Conservation (phyloP, 2,888 invertebrate genomes). For the Glaucopsyche alexis region DNA sequence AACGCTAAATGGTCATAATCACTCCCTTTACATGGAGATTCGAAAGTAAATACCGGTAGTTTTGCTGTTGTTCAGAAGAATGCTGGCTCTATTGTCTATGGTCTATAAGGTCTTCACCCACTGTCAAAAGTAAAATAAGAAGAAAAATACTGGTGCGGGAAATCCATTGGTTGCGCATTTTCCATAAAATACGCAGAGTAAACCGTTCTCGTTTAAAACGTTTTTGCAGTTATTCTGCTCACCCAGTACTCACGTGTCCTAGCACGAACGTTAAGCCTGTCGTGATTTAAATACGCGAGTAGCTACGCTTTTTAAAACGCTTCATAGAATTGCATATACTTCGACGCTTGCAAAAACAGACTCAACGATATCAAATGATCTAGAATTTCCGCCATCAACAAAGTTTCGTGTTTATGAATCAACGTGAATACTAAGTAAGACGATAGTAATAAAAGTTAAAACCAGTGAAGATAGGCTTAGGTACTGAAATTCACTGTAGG, state of each 20-base stretch:
- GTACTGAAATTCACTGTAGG: background rate
- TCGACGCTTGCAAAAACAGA: too few species aligned
- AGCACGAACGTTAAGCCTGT: background rate
- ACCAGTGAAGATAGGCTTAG: background rate
- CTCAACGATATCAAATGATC: slow-evolving; percentile 12
- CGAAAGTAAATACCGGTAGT: too few species aligned
- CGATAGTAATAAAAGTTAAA: background rate
- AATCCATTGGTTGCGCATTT: too few species aligned
- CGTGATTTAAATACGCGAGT: slow-evolving; percentile 16
- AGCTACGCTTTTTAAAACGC: slow-evolving; percentile 8
- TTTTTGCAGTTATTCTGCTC: background rate
- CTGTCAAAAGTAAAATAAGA: too few species aligned
- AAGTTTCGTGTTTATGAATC: background rate
- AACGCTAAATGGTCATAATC: background rate
- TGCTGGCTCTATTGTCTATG: too few species aligned
- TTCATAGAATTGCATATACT: too few species aligned
- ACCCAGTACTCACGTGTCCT: background rate
- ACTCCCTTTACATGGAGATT: too few species aligned
- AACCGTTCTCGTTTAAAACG: background rate
- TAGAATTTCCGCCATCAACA: background rate
- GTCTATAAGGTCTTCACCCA: too few species aligned
- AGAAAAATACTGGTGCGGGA: too few species aligned
- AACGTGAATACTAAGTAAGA: slow-evolving; percentile 3
- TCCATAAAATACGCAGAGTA: too few species aligned
- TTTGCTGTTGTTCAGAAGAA: too few species aligned